Percentiles rank a stretch among this genome's conserved stretches.
These are phyloP conservation scores for Coronaproctus castanopsis DNA, from an alignment of 2,888 invertebrate species.

Conservation along the genomic window DNA sequence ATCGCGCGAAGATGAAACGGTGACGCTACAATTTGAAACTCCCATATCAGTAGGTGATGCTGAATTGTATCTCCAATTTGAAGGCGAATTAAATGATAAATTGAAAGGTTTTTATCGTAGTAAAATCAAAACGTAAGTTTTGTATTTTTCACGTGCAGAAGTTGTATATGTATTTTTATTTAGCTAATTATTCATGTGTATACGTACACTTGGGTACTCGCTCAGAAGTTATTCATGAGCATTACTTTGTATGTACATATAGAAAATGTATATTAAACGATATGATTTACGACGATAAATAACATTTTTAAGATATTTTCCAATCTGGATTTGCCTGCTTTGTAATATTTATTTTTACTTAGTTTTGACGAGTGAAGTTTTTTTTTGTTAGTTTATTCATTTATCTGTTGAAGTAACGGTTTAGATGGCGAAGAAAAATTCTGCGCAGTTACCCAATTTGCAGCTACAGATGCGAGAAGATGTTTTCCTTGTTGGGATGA, in stretches of 20 bases:
- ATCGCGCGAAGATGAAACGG: conserved; percentile 42
- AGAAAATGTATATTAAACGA: too few species aligned
- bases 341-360: background rate
- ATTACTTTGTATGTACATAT: too few species aligned
- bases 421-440: conserved; percentile 50
- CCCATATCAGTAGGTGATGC: conserved; percentile 36
- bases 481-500: conserved; percentile 98
- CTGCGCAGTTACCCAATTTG: conserved; percentile 82
- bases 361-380: too few species aligned
- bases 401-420: background rate
- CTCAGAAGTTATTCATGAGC: too few species aligned
- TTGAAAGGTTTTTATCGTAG: conserved; percentile 91
- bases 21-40: conserved; percentile 40
- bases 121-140: conserved; percentile 41
- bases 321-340: background rate
- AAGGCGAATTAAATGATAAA: conserved; percentile 74
- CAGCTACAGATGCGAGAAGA: conserved; percentile 70
- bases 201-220: too few species aligned
- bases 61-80: conserved; percentile 45
- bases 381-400: background rate
- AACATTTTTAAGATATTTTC: too few species aligned
- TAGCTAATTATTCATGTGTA: too few species aligned
- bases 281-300: too few species aligned
- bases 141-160: background rate
- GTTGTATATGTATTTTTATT: too few species aligned